Evolutionary conservation across 2,113 vertebrate species (phyloP), one percentile per base, ranked within the genome.

Genomic region (Callithrix jacchus): DNA sequence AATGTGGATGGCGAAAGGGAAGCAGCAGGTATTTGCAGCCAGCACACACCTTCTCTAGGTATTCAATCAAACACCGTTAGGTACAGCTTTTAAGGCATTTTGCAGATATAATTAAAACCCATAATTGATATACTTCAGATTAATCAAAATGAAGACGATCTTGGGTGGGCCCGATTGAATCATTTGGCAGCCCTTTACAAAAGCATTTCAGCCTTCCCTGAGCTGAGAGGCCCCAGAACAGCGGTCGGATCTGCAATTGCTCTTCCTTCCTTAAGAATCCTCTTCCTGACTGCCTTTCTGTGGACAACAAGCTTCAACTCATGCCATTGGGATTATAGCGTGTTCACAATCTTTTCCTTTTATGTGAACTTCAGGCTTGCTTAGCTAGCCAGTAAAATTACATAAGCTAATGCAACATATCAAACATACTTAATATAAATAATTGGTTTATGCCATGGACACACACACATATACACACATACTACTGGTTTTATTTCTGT

Each of bases 251-350:
- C 17, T 79, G n/a, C 30, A 47, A 8, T 6, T 37, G 16, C n/a
- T n/a, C 13, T 64, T 25, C 5, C 9, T 61, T 82, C n/a, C 23
- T 87, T 35, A 12, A n/a, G 58, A 3, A 17, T 77, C 35, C 64
- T n/a, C 18, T 80, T 86, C 7, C 49, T 20, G 10, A 1, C 21
- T 52, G 5, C 6, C 16, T 45, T 7, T 10, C 56, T 87, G 10
- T 23, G 27, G 37, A 52, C n/a, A 74, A 11, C 8, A 70, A 47
- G 58, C 27, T 61, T 58, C 32, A 71, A 7, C 17, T 64, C 23
- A 40, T 1, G 27, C 16, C 7, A 0, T 0, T 25, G 37, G 8
- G 3, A 0, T 45, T 42, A n/a, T 2, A 56, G 42, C 12, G 32
- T 40, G 6, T 23, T 56, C 7, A 18, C 11, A 68, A 30, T 25